Evolutionary conservation across 2,113 vertebrate genomes (phyloP), one percentile per base, ranked within the genome.

Genomic region (Entomyzon cyanotis): DNA sequence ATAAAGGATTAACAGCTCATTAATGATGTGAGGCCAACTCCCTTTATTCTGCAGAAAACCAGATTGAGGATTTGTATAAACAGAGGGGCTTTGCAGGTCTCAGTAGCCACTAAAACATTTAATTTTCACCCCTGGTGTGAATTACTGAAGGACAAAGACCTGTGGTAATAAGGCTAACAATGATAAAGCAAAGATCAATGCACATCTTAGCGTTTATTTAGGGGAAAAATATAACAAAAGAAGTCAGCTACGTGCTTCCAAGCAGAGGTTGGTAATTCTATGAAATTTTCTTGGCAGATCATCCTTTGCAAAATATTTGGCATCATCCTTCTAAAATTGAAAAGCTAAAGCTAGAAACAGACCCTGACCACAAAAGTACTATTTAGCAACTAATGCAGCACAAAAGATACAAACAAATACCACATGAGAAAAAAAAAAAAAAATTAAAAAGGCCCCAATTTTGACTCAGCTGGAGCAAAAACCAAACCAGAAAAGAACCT

Each of bases 1-100:
- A 81, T 22, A 50, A 94, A 71, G 88, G 83, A 95, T 90, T 94
- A 90, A 73, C 91, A 84, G 76, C 89, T 93, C 83, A 89, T 94
- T 95, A 94, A 90, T 6, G 55, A 95, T 3, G 39, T 16, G 27
- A 87, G 39, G 50, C 46, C 74, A 53, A 82, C 46, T 95, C 79
- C 83, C 79, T 92, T 81, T n/a, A 59, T 60, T 92, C 89, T 35
- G 42, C 9, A 41, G 33, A 84, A 80, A 88, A 71, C 4, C 70
- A 77, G 49, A 30, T 13, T 11, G 28, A 69, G 79, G 82, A 76
- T 86, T 62, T 83, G 37, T 23, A 16, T 1, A 21, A 84, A 52
- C 39, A 64, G 16, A 93, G 53, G 7, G 77, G 31, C 13, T 89
- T 79, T 79, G 42, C 17, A 64, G 74, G 41, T 70, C 74, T 60